phyloP scores from a whole-genome alignment of 64 coral and sea anemone genomes.

The Catalaphyllia jardinei region DNA sequence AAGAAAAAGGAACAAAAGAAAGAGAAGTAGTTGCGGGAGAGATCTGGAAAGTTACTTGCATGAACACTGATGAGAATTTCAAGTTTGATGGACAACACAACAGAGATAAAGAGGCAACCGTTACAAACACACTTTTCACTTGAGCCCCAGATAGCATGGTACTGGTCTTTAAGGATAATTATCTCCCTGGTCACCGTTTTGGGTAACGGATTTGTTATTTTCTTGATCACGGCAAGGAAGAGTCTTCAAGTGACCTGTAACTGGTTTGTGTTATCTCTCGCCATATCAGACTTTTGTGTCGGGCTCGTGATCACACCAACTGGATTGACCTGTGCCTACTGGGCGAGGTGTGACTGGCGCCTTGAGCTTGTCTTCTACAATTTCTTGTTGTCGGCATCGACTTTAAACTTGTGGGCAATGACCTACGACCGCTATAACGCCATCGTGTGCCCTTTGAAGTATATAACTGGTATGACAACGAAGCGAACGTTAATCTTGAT shows the following conservation, averaged over 20 bases:
- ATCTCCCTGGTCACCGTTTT: conserved; percentile 26
- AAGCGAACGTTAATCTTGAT: neutral
- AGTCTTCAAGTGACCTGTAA: conserved; percentile 23
- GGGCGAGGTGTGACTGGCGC: neutral
- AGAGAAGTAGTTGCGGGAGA: too few species aligned
- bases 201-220: conserved; percentile 51
- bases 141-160: conserved; percentile 13
- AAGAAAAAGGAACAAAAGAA: too few species aligned
- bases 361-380: neutral
- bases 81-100: neutral
- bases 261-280: conserved; percentile 53
- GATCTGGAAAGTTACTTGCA: neutral
- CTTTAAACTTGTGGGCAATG: conserved; percentile 13
- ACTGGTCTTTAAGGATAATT: conserved; percentile 9
- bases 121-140: neutral
- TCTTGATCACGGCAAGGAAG: conserved; percentile 20
- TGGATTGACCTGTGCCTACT: conserved; percentile 11
- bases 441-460: neutral
- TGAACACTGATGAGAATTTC: neutral
- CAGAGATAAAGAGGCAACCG: neutral
- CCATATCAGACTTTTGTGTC: conserved; percentile 42
- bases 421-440: neutral
- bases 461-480: neutral
- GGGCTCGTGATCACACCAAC: conserved; percentile 24
- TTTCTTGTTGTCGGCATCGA: neutral